Evolutionary conservation across 1,140 invertebrate species (phyloP), one percentile per base, ranked within the genome.

Genomic region (Diachasmimorpha longicaudata): DNA sequence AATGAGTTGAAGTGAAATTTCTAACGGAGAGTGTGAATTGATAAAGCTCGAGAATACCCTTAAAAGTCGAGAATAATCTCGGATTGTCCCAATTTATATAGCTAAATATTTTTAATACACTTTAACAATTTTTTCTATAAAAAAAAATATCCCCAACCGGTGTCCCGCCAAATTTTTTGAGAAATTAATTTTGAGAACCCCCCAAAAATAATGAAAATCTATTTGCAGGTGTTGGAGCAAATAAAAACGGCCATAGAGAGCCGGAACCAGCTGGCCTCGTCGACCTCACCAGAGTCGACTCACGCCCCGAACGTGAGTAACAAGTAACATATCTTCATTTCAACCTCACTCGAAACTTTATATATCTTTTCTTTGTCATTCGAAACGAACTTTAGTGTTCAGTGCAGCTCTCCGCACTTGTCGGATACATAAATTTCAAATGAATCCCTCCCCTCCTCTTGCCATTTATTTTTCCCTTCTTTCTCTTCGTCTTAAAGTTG

Each of bases 201-300:
- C n/a, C n/a, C n/a, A n/a, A 16, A 52, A 52, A 52, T 52, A 52
- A 52, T 16, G 48, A 52, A n/a, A 52, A 52, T 52, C 14, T 52
- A 52, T 52, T 10, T 52, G 52, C 77, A 89, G 88, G 87, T 89
- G 78, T 80, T 89, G 75, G 87, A 89, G 78, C 88, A 88, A 83
- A 88, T 89, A 81, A 88, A 89, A 79, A 88, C 87, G 42, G 87
- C 86, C 76, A 88, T 89, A 82, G 87, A 89, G 82, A 88, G 83
- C 79, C 83, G 86, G 72, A 89, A 89, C 72, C 88, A 89, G 73
- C 80, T 85, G 67, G 83, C 83, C 48, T 83, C 83, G 63, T 73
- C 81, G 70, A 81, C 80, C 71, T 84, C 82, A 9, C 74, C 82
- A 16, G 82, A 82, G 67, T 80, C 76, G 80, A 79, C 72, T 77